These are phyloP conservation scores for Miichthys miiuy DNA, from an alignment of 2,797 vertebrate genomes.

Conservation along the genomic window DNA sequence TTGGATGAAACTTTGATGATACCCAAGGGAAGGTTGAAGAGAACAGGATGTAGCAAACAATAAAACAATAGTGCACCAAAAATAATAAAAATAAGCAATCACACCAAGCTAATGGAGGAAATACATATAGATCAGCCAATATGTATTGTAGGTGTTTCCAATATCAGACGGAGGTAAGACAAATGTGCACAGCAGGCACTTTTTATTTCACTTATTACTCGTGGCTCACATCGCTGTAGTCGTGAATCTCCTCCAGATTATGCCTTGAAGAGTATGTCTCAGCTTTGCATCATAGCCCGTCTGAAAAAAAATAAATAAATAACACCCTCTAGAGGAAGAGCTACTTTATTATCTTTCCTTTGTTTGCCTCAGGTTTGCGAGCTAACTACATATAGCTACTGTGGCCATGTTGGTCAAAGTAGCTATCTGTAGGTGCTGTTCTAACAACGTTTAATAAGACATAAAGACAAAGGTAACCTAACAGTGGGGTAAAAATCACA, in stretches of 20 bases:
- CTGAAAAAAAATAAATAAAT: not conserved
- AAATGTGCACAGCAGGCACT: constrained; percentile 28
- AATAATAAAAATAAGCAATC: constrained; percentile 45
- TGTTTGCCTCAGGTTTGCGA: constrained; percentile 17
- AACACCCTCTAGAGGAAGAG: not conserved
- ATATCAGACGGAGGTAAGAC: constrained; percentile 2
- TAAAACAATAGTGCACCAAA: constrained; percentile 62
- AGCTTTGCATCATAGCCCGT: not conserved
- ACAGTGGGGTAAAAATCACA: not conserved
- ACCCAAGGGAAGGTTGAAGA: constrained; percentile 21
- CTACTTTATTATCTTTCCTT: not conserved
- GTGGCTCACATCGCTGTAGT: not conserved
- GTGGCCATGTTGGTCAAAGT: not conserved
- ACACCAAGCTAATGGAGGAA: constrained; percentile 3
- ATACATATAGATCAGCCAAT: constrained; percentile 11
- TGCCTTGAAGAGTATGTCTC: constrained; percentile 9
- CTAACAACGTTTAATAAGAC: not conserved
- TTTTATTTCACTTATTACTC: constrained; percentile 13
- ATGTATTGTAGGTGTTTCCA: constrained; percentile 3
- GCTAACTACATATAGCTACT: constrained; percentile 43
- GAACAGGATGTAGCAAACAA: constrained; percentile 68
- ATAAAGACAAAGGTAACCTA: not conserved
- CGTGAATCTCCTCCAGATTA: not conserved
- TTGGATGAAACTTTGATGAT: constrained; percentile 33
- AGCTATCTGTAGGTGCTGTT: constrained; percentile 35